These are phyloP conservation scores for Marasmarcha lunaedactyla DNA, from an alignment of 2,888 invertebrate species.

Conservation along the genomic window DNA sequence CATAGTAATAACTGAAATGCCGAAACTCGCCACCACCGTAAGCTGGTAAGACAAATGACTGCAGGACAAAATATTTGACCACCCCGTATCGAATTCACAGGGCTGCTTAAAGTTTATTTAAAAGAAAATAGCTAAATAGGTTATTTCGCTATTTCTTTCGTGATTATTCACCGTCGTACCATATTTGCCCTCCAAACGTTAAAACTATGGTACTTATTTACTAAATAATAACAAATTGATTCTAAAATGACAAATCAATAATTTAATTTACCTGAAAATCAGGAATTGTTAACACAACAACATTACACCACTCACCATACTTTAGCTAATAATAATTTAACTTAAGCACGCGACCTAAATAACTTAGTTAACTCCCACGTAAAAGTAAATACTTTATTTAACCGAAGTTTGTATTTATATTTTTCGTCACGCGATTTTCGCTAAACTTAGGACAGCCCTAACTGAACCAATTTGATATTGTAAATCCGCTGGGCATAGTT, in stretches of 20 bases:
- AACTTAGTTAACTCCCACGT: conserved; percentile 22
- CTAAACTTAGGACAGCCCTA: conserved; percentile 41
- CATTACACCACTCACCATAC: too few relatives aligned
- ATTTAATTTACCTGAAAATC: too few relatives aligned
- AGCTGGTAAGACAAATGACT: conserved; percentile 36
- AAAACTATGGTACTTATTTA: not conserved
- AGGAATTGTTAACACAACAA: too few relatives aligned
- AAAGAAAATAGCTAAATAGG: too few relatives aligned
- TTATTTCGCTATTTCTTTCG: too few relatives aligned
- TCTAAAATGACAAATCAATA: not conserved
- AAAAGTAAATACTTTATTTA: conserved; percentile 19
- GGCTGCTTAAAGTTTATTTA: not conserved
- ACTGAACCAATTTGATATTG: conserved; percentile 57
- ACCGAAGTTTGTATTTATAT: conserved; percentile 24
- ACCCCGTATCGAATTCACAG: not conserved
- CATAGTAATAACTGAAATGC: conserved; percentile 50
- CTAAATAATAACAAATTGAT: not conserved
- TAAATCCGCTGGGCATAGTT: conserved; percentile 65
- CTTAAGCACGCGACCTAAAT: too few relatives aligned
- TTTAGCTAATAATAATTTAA: too few relatives aligned
- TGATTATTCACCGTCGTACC: too few relatives aligned
- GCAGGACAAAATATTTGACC: conserved; percentile 42
- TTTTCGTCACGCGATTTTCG: conserved; percentile 27
- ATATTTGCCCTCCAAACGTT: too few relatives aligned
- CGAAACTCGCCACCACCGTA: conserved; percentile 41